Conservation (phyloP, 2,888 invertebrate species). For the Idaea biselata region DNA sequence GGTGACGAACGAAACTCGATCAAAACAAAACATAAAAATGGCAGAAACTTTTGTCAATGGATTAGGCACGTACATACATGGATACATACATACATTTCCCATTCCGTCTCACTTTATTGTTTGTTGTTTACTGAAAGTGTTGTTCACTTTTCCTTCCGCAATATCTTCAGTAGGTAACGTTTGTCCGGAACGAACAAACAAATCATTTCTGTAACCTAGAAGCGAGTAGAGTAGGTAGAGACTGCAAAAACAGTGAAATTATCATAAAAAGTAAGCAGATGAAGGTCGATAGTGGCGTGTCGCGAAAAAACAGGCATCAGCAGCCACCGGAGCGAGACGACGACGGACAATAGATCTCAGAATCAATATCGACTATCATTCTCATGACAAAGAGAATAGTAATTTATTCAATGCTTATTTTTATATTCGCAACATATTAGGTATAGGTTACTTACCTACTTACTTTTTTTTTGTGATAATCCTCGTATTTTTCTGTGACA, state of each 20-base stretch:
- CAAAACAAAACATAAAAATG: too few relatives aligned
- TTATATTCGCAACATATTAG: neutral
- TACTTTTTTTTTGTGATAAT: too few relatives aligned
- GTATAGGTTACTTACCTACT: too few relatives aligned
- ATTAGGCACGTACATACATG: too few relatives aligned
- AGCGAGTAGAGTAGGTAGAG: constrained; percentile 1
- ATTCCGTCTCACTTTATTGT: too few relatives aligned
- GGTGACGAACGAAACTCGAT: neutral
- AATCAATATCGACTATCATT: neutral
- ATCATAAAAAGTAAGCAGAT: constrained; percentile 10
- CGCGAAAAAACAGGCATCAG: constrained; percentile 18
- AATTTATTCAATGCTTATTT: neutral
- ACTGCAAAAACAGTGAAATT: neutral
- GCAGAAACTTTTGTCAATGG: too few relatives aligned
- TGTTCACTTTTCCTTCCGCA: too few relatives aligned
- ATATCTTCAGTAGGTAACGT: neutral
- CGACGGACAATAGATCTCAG: neutral
- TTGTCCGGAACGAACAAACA: neutral
- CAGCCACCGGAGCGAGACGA: constrained; percentile 16
- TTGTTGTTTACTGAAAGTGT: too few relatives aligned
- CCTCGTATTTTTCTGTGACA: too few relatives aligned
- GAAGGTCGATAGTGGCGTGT: constrained; percentile 16
- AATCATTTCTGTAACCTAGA: neutral
- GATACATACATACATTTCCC: too few relatives aligned
- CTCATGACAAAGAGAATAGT: neutral